Percentiles rank a stretch among this genome's conserved stretches.
Evolutionary conservation across 2,797 vertebrate species (phyloP).

Genomic region (Sebastes trivittatus): DNA sequence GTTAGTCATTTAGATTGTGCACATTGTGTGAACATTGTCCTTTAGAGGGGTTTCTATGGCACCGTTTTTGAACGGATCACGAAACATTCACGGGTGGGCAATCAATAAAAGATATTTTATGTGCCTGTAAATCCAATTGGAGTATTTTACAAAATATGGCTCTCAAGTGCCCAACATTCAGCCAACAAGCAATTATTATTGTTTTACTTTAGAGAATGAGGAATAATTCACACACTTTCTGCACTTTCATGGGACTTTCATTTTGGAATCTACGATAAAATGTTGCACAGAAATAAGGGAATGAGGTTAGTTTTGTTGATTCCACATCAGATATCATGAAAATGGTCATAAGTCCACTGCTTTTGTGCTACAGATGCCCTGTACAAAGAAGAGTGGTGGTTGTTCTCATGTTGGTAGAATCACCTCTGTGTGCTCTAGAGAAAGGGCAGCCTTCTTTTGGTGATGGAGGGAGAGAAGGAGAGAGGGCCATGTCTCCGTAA

Average conservation of each 20-base stretch:
- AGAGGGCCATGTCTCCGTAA: slow-evolving; percentile 43
- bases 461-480: slow-evolving; percentile 31
- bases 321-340: background rate
- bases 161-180: background rate
- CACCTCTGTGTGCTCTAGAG: slow-evolving; percentile 35
- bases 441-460: slow-evolving; percentile 43
- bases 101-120: background rate
- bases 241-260: background rate
- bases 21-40: slow-evolving; percentile 6
- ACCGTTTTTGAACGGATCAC: background rate
- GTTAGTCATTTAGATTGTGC: slow-evolving; percentile 22
- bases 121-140: background rate
- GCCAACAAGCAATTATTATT: background rate
- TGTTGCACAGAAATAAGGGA: background rate
- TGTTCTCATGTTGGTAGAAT: slow-evolving; percentile 6
- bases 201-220: background rate
- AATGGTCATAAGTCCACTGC: background rate
- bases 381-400: background rate
- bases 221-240: background rate
- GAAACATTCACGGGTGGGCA: background rate
- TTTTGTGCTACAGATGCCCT: background rate
- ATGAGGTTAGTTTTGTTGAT: background rate
- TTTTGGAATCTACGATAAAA: background rate
- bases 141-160: background rate
- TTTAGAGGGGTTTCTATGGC: slow-evolving; percentile 3